Base-by-base conservation (phyloP, 2,797 vertebrate species). In the Lagorchestes hirsutus region DNA sequence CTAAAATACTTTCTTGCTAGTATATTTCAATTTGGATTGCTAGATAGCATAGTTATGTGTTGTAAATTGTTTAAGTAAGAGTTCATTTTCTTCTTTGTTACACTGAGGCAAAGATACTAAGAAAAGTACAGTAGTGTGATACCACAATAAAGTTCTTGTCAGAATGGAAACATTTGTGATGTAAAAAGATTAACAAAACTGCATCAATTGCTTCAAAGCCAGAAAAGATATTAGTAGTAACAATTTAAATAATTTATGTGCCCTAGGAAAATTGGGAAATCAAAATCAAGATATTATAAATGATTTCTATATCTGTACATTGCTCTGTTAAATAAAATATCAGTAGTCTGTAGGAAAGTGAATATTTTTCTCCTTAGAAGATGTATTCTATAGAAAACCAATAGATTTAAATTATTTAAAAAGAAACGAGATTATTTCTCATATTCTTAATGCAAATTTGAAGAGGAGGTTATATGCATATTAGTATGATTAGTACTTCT, bases 401-500 rank as follows among this genome's bases (percentile, higher is more conserved):
- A 50, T 12, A 50, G 40, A 87, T 87, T 87, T 87, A 27, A 46
- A 50, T 57, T 92, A 28, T 67, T 92, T 67, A n/a, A 92, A 12
- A 91, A 91, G 55, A 50, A 40, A 93, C 92, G 82, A 31, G 18
- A 90, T 34, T 91, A 34, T 31, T 94, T 97, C 90, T 82, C 2
- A 91, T 92, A 90, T 91, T 91, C 22, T n/a, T 13, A 50, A 2
- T 94, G 55, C 93, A 90, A 95, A 93, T 95, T 55, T 95, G 50
- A 95, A 94, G 16, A 92, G 92, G 56, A 31, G 52, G 92, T 50
- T 62, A 54, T 91, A 94, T 95, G 59, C 91, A 95, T 57, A 93
- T 92, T 54, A 93, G n/a, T 46, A 87, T 54, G 95, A 91, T 90
- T 90, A 94, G 62, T 55, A 82, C 92, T 93, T 95, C 31, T 96